These are phyloP conservation scores for Spodoptera littoralis DNA, from an alignment of 2,888 invertebrate species.

Conservation along the genomic window DNA sequence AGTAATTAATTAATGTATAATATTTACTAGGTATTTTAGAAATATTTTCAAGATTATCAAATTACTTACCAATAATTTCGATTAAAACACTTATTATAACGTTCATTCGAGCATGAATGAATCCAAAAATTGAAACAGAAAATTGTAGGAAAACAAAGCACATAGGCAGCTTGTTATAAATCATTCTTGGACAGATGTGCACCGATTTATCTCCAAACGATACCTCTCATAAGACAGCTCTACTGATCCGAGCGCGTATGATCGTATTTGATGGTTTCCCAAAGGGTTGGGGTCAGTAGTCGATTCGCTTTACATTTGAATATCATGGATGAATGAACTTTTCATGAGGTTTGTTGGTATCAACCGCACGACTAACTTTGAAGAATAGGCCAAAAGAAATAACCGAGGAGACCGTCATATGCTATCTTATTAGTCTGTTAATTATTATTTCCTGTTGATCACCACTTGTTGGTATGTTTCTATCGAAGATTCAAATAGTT, in stretches of 20 bases:
- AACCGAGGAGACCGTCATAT: not conserved
- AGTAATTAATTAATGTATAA: too few relatives aligned
- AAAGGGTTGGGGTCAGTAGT: conserved; percentile 37
- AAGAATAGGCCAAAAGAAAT: conserved; percentile 4
- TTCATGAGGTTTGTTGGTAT: conserved; percentile 1
- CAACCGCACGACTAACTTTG: conserved; percentile 28
- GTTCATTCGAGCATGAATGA: too few relatives aligned
- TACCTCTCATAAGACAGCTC: conserved; percentile 29
- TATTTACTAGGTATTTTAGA: too few relatives aligned
- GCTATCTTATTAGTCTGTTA: too few relatives aligned
- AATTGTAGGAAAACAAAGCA: conserved; percentile 19
- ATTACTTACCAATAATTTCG: too few relatives aligned
- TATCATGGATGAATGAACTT: conserved; percentile 34
- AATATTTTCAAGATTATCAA: too few relatives aligned
- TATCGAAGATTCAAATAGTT: too few relatives aligned
- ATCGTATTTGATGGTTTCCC: conserved; percentile 38
- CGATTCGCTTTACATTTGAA: conserved; percentile 13
- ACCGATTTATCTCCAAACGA: conserved; percentile 39
- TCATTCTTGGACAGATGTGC: conserved; percentile 36
- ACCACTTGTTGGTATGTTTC: too few relatives aligned
- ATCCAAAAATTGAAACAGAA: conserved; percentile 1
- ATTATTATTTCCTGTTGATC: too few relatives aligned
- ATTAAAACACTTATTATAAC: too few relatives aligned
- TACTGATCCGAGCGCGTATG: conserved; percentile 29
- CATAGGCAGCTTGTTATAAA: conserved; percentile 29